Evolutionary conservation across 2,113 vertebrate genomes (phyloP).

Genomic region (Brachyhypopomus gauderio): DNA sequence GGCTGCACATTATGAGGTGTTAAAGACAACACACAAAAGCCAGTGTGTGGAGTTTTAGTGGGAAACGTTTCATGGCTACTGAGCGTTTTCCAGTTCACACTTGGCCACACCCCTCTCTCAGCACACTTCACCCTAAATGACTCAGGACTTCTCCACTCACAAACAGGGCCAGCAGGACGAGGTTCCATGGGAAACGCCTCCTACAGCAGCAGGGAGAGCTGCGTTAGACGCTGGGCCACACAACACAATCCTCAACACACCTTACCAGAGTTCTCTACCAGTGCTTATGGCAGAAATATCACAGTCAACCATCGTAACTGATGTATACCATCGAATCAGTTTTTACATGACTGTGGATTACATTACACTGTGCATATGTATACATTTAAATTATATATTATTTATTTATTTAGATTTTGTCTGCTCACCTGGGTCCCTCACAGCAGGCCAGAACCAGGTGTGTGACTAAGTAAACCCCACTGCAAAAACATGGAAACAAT

Average conservation of each 20-base stretch:
- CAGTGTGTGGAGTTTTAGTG: background rate
- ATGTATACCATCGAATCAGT: background rate
- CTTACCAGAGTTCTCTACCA: background rate
- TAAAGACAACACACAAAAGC: background rate
- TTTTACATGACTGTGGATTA: too few species aligned
- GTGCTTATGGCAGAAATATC: background rate
- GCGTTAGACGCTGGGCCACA: background rate
- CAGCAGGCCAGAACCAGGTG: slow-evolving; percentile 89
- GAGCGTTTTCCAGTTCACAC: slow-evolving; percentile 1
- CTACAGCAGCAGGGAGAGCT: slow-evolving; percentile 65
- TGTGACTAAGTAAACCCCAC: slow-evolving; percentile 85
- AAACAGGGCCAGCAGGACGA: slow-evolving; percentile 87
- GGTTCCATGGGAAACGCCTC: slow-evolving; percentile 93
- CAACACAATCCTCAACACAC: too few species aligned
- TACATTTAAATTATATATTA: background rate
- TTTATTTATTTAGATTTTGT: background rate
- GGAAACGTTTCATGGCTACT: background rate
- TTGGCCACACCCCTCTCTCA: slow-evolving; percentile 1
- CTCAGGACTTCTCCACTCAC: slow-evolving; percentile 75
- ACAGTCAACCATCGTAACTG: background rate
- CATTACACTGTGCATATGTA: background rate
- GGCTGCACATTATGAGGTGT: too few species aligned
- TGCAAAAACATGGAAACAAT: slow-evolving; percentile 59
- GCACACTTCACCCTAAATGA: slow-evolving; percentile 4
- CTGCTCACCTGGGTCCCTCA: slow-evolving; percentile 89